Evolutionary conservation across 2,113 vertebrate species (phyloP).

Genomic region (Rhea pennata): DNA sequence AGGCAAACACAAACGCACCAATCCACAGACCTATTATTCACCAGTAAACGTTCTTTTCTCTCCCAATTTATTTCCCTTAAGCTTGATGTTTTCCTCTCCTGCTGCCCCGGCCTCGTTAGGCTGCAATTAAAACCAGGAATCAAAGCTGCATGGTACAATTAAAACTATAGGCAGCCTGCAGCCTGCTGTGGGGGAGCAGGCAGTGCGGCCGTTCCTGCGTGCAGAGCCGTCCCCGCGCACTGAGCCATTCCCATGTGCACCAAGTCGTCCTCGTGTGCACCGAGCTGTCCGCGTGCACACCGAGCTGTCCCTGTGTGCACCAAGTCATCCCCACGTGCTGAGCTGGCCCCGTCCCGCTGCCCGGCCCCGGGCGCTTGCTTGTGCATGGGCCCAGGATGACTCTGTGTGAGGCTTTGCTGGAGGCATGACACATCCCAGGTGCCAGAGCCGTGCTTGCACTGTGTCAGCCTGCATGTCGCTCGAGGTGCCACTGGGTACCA

Average conservation of each 20-base stretch:
- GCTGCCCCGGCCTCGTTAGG: conserved; percentile 45
- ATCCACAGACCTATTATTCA: conserved; percentile 28
- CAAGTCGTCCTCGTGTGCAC: neutral
- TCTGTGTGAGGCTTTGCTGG: fast-evolving
- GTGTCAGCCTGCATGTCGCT: neutral
- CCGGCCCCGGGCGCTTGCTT: fast-evolving
- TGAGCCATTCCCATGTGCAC: too few relatives aligned
- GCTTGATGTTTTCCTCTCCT: conserved; percentile 50
- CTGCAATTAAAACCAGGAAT: conserved; percentile 54
- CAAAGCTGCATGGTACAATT: conserved; percentile 10
- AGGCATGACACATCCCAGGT: too few relatives aligned
- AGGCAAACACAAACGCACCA: neutral
- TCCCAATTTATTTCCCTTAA: conserved; percentile 24
- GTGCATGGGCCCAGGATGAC: fast-evolving
- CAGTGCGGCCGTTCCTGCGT: neutral
- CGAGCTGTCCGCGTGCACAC: neutral
- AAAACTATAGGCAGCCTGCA: neutral
- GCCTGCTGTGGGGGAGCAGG: neutral
- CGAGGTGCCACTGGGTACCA: neutral
- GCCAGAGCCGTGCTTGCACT: too few relatives aligned
- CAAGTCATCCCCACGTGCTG: too few relatives aligned
- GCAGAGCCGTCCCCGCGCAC: too few relatives aligned
- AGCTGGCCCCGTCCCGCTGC: too few relatives aligned
- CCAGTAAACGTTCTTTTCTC: conserved; percentile 52
- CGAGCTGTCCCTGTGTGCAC: too few relatives aligned